phyloP scores from a whole-genome alignment of 2,113 vertebrate genomes.

The Ellobius talpinus region DNA sequence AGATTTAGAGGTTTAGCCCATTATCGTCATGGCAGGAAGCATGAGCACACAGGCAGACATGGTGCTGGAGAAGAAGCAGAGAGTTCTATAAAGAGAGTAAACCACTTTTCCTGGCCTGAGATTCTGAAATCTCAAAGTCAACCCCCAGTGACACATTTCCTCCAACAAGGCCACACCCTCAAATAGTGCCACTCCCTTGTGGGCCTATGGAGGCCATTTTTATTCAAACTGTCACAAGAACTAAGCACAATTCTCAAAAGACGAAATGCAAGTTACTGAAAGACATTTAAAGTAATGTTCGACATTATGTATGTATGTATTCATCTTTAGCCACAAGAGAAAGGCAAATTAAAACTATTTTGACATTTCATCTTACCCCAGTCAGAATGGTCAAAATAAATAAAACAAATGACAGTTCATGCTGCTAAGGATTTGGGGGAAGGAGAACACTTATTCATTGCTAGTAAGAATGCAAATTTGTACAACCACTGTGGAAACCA shows the following conservation, averaged over 20 bases:
- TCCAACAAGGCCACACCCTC: no score
- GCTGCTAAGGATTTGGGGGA: not conserved
- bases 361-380: not conserved
- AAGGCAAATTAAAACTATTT: not conserved
- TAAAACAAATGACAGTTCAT: not conserved
- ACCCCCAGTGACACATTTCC: no score
- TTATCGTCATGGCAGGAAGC: no score
- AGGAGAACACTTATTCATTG: not conserved
- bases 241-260: not conserved
- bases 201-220: no score
- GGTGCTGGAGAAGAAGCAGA: no score
- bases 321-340: not conserved
- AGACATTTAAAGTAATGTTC: not conserved
- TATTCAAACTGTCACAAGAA: not conserved
- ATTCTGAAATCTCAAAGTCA: no score
- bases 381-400: not conserved
- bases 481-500: not conserved
- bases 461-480: not conserved
- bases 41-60: no score
- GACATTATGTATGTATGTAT: not conserved
- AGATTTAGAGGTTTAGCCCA: no score
- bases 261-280: not conserved
- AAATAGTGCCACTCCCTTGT: no score
- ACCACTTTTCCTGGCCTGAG: not conserved
- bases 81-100: not conserved